Evolutionary conservation across 2,888 invertebrate genomes (phyloP).

Genomic region (Vesta saturnalis): DNA sequence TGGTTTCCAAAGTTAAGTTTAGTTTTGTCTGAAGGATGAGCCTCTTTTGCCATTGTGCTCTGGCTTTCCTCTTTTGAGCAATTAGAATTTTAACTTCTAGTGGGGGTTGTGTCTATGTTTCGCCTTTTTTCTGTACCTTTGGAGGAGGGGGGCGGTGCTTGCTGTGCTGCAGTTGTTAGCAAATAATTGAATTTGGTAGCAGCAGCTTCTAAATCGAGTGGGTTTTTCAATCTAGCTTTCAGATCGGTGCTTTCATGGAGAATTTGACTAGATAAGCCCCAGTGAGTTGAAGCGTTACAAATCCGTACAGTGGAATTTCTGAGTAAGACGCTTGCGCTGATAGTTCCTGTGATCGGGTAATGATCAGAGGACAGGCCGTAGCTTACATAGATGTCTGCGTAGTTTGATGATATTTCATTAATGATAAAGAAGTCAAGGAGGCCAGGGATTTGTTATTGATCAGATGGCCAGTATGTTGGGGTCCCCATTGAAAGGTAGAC

Average conservation of each 20-base stretch:
- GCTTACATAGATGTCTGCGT: neutral
- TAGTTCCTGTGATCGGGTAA: neutral
- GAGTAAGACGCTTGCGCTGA: neutral
- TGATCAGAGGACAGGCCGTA: neutral
- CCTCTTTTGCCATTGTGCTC: too few relatives aligned
- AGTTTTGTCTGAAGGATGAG: slow-evolving; percentile 17
- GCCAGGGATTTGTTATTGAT: neutral
- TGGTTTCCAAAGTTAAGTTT: slow-evolving; percentile 8
- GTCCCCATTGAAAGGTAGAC: neutral
- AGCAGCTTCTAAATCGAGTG: neutral
- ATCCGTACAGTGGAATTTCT: neutral
- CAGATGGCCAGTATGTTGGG: neutral
- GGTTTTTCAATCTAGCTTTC: slow-evolving; percentile 1
- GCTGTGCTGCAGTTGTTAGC: too few relatives aligned
- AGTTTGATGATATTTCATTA: neutral
- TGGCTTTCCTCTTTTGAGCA: too few relatives aligned
- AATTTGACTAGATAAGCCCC: neutral
- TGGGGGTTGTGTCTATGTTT: too few relatives aligned
- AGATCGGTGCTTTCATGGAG: neutral
- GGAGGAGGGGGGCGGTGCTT: too few relatives aligned
- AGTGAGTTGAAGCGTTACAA: slow-evolving; percentile 3
- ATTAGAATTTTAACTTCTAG: too few relatives aligned
- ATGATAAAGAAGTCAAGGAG: neutral
- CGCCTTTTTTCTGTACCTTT: too few relatives aligned
- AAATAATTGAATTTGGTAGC: neutral